Conservation (phyloP, 1,140 invertebrate genomes). For the Galleria mellonella region DNA sequence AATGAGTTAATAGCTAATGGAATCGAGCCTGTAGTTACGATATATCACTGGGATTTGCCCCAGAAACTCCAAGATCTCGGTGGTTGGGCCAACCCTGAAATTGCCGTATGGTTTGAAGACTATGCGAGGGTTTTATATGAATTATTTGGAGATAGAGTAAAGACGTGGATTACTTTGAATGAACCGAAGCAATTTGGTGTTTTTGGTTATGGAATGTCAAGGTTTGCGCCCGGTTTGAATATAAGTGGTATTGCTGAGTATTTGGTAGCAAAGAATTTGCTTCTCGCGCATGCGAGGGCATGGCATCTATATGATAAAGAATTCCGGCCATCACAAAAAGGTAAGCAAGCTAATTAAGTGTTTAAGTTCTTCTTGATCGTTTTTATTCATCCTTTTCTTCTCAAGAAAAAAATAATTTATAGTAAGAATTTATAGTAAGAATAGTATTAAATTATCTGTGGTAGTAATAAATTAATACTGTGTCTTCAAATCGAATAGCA, state of each 20-base stretch:
- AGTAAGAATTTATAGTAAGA: too few species aligned
- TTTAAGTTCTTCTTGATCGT: too few species aligned
- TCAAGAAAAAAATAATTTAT: too few species aligned
- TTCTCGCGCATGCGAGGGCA: conserved; percentile 72
- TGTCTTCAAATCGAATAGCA: too few species aligned
- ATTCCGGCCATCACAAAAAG: conserved; percentile 39
- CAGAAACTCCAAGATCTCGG: conserved; percentile 34
- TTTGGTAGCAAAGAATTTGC: conserved; percentile 60
- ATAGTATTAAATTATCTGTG: too few species aligned
- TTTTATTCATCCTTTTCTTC: too few species aligned
- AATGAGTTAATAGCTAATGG: conserved; percentile 41
- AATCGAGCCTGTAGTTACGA: conserved; percentile 49
- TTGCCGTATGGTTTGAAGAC: conserved; percentile 66
- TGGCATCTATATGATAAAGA: conserved; percentile 47
- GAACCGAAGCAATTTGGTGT: conserved; percentile 44
- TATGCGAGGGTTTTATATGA: conserved; percentile 63
- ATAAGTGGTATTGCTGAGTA: conserved; percentile 51
- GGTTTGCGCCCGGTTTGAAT: conserved; percentile 40
- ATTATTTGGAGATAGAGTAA: conserved; percentile 62
- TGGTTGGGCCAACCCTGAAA: conserved; percentile 28
- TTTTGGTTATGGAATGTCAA: conserved; percentile 31
- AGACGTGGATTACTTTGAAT: conserved; percentile 61
- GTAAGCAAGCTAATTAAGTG: too few species aligned
- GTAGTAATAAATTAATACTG: too few species aligned
- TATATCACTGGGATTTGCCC: conserved; percentile 41